phyloP scores from a whole-genome alignment of 2,113 vertebrate genomes.

The Zonotrichia leucophrys region DNA sequence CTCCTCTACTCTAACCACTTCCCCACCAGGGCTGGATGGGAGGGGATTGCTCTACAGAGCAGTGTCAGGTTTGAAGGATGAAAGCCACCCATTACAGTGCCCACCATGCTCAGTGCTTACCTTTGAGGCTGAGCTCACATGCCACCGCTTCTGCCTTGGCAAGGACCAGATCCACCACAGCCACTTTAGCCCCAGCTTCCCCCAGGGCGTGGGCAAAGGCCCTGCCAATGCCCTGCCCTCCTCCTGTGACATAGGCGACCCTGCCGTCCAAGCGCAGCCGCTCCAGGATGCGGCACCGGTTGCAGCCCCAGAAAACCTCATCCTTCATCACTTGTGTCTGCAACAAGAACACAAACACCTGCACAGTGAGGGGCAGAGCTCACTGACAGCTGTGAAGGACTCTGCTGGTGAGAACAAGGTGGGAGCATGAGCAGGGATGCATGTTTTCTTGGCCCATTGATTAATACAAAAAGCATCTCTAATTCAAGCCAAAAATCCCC shows the following conservation, averaged over 20 bases:
- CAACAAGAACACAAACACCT: not conserved
- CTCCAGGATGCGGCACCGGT: slow-evolving; percentile 66
- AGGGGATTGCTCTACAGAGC: not conserved
- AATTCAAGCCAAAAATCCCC: not conserved
- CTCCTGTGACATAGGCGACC: slow-evolving; percentile 78
- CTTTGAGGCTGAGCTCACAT: slow-evolving; percentile 78
- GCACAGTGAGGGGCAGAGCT: not conserved
- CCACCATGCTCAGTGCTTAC: slow-evolving; percentile 16
- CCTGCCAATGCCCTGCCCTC: slow-evolving; percentile 81
- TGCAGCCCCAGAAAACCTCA: slow-evolving; percentile 74
- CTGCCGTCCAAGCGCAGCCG: slow-evolving; percentile 75
- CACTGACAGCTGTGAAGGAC: not conserved
- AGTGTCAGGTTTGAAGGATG: not conserved
- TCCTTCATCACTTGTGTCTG: slow-evolving; percentile 56
- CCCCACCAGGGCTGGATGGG: not conserved
- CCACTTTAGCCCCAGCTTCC: slow-evolving; percentile 81
- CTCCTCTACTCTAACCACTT: not conserved
- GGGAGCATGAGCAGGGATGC: not conserved
- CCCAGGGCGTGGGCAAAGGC: slow-evolving; percentile 79
- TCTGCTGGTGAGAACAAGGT: not conserved
- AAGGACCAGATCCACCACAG: slow-evolving; percentile 73
- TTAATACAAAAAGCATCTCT: not conserved
- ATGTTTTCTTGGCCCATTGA: not conserved
- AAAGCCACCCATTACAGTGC: fast-evolving
- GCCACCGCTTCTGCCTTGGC: slow-evolving; percentile 75